Conservation (phyloP, 2,888 invertebrate species). For the Hybos culiciformis region DNA sequence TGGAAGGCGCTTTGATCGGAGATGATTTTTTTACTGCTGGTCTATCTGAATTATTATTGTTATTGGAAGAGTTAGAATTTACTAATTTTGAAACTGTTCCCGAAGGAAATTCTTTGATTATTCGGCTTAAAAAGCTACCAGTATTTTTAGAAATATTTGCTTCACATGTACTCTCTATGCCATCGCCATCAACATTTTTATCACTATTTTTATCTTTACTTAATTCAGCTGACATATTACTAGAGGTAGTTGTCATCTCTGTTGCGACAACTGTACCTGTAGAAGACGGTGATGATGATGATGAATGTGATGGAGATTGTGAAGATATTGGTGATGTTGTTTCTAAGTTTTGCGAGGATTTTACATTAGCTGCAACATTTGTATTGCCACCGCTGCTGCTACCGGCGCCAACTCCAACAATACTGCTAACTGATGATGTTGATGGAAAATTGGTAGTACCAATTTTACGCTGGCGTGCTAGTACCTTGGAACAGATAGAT, state of each 20-base stretch:
- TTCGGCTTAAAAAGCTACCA: constrained; percentile 22
- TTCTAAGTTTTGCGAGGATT: not conserved
- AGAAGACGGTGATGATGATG: not conserved
- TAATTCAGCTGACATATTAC: not conserved
- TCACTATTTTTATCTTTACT: not conserved
- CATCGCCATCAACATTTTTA: not conserved
- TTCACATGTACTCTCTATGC: not conserved
- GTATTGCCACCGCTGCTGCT: not conserved
- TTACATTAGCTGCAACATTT: not conserved
- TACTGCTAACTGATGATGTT: not conserved
- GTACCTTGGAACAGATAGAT: constrained; percentile 9
- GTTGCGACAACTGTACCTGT: not conserved
- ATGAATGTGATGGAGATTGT: not conserved
- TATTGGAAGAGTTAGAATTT: constrained; percentile 1
- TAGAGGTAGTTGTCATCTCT: not conserved
- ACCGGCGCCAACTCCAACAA: not conserved
- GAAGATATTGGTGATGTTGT: not conserved
- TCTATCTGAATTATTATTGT: too few relatives aligned
- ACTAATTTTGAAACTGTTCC: constrained; percentile 15
- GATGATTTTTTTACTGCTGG: too few relatives aligned
- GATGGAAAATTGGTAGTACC: constrained; percentile 6
- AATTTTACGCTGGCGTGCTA: constrained; percentile 10
- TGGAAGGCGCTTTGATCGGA: too few relatives aligned
- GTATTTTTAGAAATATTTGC: constrained; percentile 3
- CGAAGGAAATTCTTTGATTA: constrained; percentile 25